Conservation (phyloP, 2,113 vertebrate species). For the Pteropus alecto region DNA sequence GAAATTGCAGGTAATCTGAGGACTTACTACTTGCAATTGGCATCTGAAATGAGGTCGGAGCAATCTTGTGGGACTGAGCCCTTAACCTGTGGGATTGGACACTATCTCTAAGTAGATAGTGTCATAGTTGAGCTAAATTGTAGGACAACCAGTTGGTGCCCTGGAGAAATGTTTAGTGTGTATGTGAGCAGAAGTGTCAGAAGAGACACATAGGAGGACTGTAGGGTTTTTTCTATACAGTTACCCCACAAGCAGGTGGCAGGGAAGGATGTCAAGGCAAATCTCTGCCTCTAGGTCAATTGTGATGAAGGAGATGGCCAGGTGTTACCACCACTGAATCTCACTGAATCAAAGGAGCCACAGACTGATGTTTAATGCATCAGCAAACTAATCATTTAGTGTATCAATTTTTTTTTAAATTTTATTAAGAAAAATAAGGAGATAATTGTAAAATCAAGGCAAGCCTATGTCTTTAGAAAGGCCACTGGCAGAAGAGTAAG, state of each 20-base stretch:
- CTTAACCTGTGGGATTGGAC: background rate
- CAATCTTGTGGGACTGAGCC: background rate
- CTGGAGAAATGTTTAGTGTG: background rate
- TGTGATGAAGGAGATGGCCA: background rate
- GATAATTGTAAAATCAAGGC: background rate
- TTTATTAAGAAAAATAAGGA: background rate
- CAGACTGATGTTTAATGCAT: background rate
- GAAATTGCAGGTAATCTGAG: background rate
- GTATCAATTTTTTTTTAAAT: background rate
- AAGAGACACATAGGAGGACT: background rate
- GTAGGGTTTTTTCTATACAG: background rate
- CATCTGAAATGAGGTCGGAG: background rate
- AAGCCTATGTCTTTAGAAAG: background rate
- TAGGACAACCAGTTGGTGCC: background rate
- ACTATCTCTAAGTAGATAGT: background rate
- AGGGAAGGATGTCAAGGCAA: background rate
- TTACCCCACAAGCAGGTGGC: background rate
- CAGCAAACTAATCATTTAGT: background rate
- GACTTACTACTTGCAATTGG: background rate
- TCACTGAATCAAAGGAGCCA: background rate
- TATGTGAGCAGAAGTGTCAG: background rate
- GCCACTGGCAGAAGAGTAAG: rapidly evolving
- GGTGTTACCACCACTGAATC: rapidly evolving
- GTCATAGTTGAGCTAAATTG: background rate
- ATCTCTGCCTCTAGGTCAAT: background rate